Percentiles rank a stretch among this genome's conserved stretches.
phyloP scores from a whole-genome alignment of 2,113 vertebrate species.

The Garra rufa region DNA sequence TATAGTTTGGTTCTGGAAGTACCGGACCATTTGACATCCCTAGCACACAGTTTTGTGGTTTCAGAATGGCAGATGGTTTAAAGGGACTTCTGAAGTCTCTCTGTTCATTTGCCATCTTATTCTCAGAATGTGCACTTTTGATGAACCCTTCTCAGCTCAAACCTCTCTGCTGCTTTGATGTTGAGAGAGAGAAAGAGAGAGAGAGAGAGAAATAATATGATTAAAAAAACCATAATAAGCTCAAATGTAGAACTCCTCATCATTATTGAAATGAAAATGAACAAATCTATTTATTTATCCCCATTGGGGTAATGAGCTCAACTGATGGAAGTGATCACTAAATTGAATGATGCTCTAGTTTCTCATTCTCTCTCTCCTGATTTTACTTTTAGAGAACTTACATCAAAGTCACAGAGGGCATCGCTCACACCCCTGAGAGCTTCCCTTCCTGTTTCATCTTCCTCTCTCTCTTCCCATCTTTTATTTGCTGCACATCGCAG shows the following conservation, averaged over 20 bases:
- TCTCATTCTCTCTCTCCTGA: constrained; percentile 3
- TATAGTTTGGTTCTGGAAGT: background rate
- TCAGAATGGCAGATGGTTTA: constrained; percentile 17
- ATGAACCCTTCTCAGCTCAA: background rate
- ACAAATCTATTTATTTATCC: constrained; percentile 30
- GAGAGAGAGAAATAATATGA: constrained; percentile 29
- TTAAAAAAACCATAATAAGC: constrained; percentile 23
- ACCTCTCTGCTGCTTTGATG: constrained; percentile 25
- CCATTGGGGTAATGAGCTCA: constrained; percentile 36
- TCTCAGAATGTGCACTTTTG: constrained; percentile 20
- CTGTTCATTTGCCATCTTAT: constrained; percentile 2
- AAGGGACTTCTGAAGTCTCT: constrained; percentile 29
- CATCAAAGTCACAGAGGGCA: constrained; percentile 60
- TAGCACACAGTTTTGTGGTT: background rate
- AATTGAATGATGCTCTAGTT: constrained; percentile 41
- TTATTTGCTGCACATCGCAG: background rate
- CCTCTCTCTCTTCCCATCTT: constrained; percentile 3
- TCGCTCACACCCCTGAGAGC: constrained; percentile 41
- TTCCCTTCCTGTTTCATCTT: constrained; percentile 22
- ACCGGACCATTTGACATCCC: background rate
- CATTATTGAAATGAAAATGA: constrained; percentile 40
- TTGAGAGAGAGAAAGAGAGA: constrained; percentile 25
- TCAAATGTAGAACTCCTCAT: constrained; percentile 41
- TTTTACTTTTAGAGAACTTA: constrained; percentile 58
- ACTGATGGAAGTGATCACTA: constrained; percentile 34